Conservation (phyloP, 2,888 invertebrate species). For the Sarcophaga subvicina region DNA sequence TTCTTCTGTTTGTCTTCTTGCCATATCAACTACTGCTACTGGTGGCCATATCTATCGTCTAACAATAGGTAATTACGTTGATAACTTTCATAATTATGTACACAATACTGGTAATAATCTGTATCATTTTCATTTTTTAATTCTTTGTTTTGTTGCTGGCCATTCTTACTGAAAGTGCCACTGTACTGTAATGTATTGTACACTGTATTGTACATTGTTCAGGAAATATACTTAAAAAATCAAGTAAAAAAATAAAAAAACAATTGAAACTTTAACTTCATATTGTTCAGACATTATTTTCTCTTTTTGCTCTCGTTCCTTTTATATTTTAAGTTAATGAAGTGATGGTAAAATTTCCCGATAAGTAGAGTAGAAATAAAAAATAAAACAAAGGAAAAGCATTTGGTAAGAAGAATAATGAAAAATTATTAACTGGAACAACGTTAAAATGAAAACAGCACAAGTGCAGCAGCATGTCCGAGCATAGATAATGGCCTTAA, state of each 20-base stretch:
- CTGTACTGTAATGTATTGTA: not conserved
- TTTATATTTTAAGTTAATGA: slow-evolving; percentile 56
- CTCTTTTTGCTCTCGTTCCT: not conserved
- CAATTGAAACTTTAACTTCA: slow-evolving; percentile 3
- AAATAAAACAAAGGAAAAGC: not conserved
- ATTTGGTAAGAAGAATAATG: not conserved
- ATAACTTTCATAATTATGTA: slow-evolving; percentile 57
- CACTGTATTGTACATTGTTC: no score
- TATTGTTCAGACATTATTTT: not conserved
- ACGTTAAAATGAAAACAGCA: slow-evolving; percentile 1
- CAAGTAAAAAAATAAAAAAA: not conserved
- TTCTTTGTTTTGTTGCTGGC: not conserved
- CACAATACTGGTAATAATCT: slow-evolving; percentile 23
- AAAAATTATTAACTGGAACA: slow-evolving; percentile 20
- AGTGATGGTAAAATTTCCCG: slow-evolving; percentile 50
- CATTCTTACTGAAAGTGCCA: not conserved
- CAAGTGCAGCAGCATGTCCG: slow-evolving; percentile 17
- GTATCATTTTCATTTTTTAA: slow-evolving; percentile 12
- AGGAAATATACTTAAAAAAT: no score
- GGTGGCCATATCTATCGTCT: not conserved
- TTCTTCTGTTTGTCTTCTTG: not conserved
- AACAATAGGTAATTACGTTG: slow-evolving; percentile 52
- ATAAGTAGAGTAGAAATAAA: slow-evolving; percentile 17
- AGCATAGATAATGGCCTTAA: slow-evolving; percentile 45
- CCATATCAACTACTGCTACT: not conserved